A percentile compares a stretch with the other conserved stretches of the same genome.
Evolutionary conservation across 2,797 vertebrate genomes (phyloP).

Genomic region (Myotis daubentonii): DNA sequence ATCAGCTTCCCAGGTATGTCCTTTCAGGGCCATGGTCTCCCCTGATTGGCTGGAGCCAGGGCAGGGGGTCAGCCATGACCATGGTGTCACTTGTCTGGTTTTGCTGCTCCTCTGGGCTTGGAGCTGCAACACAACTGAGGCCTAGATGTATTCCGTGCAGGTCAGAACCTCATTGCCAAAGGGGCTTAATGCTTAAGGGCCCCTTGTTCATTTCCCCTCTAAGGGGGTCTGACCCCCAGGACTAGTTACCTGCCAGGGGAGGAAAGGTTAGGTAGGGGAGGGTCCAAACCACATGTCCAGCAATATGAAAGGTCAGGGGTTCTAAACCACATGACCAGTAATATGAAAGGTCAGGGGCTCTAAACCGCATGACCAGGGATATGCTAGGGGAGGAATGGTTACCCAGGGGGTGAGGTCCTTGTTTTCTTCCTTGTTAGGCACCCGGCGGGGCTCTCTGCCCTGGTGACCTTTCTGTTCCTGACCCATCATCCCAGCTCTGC

Average conservation of each 20-base stretch:
- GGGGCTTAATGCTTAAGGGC: not conserved
- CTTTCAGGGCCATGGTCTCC: not conserved
- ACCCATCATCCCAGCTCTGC: not conserved
- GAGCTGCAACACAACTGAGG: not conserved
- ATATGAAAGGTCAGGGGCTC: not conserved
- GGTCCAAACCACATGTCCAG: not conserved
- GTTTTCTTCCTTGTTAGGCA: not conserved
- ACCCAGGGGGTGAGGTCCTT: not conserved
- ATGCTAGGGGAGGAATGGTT: not conserved
- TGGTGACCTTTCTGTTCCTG: not conserved
- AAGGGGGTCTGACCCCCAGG: not conserved
- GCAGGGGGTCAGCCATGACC: not conserved
- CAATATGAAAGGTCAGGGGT: not conserved
- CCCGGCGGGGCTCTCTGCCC: not conserved
- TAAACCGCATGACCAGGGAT: not conserved
- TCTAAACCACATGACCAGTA: not conserved
- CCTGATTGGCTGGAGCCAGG: not conserved
- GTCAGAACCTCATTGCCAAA: not conserved
- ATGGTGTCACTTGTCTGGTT: not conserved
- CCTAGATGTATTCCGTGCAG: not conserved
- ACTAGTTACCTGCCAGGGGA: not conserved
- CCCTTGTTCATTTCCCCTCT: not conserved
- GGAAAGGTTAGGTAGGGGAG: not conserved
- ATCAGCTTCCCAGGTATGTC: not conserved
- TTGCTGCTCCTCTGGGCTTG: not conserved